Conservation (phyloP, 2,888 invertebrate genomes). For the Pyrrhosoma nymphula region DNA sequence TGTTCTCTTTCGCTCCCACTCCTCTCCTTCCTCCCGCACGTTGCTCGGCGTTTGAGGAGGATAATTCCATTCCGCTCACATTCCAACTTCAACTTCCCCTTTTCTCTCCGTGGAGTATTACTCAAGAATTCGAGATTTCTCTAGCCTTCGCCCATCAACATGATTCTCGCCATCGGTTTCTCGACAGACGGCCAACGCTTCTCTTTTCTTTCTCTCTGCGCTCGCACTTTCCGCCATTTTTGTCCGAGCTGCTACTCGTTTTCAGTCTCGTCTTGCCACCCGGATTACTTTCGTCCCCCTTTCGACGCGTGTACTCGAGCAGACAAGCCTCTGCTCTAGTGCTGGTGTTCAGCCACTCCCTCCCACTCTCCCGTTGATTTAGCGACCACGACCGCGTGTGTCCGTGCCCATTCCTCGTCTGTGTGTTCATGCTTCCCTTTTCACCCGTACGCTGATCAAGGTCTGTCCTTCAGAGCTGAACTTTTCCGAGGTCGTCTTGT, state of each 20-base stretch:
- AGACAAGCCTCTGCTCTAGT: not conserved
- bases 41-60: not conserved
- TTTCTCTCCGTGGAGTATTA: not conserved
- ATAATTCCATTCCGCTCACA: constrained; percentile 6
- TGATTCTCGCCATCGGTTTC: constrained; percentile 7
- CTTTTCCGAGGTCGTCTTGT: not conserved
- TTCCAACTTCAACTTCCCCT: not conserved
- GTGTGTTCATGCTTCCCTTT: not conserved
- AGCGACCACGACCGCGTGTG: not conserved
- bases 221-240: not conserved
- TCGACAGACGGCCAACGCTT: not conserved
- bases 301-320: not conserved
- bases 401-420: not conserved
- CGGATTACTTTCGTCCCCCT: not conserved
- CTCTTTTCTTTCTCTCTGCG: not conserved
- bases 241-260: not conserved
- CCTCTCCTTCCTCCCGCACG: not conserved
- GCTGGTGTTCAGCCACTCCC: not conserved
- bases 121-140: not conserved
- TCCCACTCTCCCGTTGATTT: not conserved
- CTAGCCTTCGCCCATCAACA: constrained; percentile 16
- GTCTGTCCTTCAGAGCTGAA: not conserved
- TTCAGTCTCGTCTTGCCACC: constrained; percentile 14
- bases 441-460: not conserved
- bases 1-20: not conserved